Percentiles rank a stretch among this genome's conserved stretches.
These are phyloP conservation scores for Dorcus hopei DNA, from an alignment of 2,888 invertebrate species.

Conservation along the genomic window DNA sequence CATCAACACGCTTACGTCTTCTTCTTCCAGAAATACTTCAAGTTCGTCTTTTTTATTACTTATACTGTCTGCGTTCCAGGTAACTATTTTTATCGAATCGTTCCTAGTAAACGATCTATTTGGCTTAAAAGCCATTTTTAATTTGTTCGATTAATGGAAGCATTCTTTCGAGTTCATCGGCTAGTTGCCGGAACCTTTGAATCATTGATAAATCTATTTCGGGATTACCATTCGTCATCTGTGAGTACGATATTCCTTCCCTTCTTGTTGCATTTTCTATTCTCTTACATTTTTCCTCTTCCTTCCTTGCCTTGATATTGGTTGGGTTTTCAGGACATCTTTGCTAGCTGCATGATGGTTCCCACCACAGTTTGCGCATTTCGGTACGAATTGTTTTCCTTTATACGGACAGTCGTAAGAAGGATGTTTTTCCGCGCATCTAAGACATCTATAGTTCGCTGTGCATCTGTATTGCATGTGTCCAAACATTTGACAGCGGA, in stretches of 20 bases:
- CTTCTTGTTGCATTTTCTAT: neutral
- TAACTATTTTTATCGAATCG: neutral
- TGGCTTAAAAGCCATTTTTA: no score
- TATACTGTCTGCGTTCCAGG: neutral
- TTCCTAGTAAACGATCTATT: no score
- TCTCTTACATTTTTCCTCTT: neutral
- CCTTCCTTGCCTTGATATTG: neutral
- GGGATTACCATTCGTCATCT: neutral
- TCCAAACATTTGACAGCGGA: constrained; percentile 7
- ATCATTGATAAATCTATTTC: neutral
- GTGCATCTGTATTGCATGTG: constrained; percentile 10
- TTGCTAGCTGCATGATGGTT: constrained; percentile 9
- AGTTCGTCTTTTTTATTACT: neutral
- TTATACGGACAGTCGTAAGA: constrained; percentile 6
- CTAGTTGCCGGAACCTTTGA: no score
- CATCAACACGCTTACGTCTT: neutral
- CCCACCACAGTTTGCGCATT: constrained; percentile 12
- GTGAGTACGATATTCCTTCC: neutral
- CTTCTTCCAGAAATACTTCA: neutral
- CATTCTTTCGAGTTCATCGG: no score
- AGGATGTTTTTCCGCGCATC: constrained; percentile 7
- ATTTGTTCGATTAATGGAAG: no score
- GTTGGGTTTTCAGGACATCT: neutral
- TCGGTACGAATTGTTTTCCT: constrained; percentile 1
- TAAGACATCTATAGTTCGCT: constrained; percentile 5